A percentile compares a stretch with the other conserved stretches of the same genome.
Conservation (phyloP, 1,140 invertebrate species). For the Megalopta genalis region DNA sequence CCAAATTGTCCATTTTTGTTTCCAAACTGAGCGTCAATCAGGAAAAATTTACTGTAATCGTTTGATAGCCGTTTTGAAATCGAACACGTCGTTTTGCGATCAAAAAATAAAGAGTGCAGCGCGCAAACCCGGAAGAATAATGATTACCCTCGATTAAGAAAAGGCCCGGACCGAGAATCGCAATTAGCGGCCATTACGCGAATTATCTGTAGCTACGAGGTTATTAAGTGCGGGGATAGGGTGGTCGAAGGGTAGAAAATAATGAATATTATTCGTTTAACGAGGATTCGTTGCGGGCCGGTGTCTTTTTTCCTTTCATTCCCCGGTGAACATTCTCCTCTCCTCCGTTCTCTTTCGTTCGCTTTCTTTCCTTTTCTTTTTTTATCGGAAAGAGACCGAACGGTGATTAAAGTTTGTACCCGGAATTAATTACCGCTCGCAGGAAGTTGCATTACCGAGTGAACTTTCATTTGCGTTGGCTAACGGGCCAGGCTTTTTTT, state of each 20-base stretch:
- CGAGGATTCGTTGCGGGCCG: not conserved
- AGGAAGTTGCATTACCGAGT: not conserved
- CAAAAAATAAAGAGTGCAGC: no score
- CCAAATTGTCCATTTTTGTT: no score
- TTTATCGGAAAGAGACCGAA: not conserved
- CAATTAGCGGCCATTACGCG: not conserved
- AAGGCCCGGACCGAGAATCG: not conserved
- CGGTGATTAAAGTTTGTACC: not conserved
- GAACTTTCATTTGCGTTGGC: not conserved
- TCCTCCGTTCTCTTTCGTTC: no score
- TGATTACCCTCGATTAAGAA: not conserved
- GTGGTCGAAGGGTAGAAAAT: not conserved
- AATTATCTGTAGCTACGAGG: not conserved
- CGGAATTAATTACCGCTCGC: not conserved
- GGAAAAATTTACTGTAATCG: no score
- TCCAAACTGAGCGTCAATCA: no score
- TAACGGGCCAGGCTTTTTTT: not conserved
- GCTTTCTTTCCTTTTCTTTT: no score
- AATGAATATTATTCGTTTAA: not conserved
- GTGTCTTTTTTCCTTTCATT: not conserved
- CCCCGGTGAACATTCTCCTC: not conserved
- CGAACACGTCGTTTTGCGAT: no score
- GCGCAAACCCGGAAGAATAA: not conserved
- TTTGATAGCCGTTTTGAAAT: no score
- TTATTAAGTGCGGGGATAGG: not conserved